These are phyloP conservation scores for Caradrina kadenii DNA, from an alignment of 2,888 invertebrate species.

Conservation along the genomic window DNA sequence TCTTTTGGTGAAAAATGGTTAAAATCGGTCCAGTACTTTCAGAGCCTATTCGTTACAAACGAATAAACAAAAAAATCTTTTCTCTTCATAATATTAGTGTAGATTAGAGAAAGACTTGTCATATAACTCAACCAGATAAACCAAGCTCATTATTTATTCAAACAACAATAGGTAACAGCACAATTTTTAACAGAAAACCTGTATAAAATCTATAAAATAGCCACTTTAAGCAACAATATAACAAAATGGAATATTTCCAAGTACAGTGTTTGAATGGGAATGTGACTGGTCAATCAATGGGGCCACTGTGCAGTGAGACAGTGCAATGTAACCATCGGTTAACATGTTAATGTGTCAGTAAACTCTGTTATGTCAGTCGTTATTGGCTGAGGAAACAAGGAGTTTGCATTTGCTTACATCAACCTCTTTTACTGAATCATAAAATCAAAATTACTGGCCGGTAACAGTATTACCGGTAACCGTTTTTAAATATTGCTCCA, in stretches of 20 bases:
- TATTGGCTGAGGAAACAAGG: constrained; percentile 45
- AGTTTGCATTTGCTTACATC: constrained; percentile 29
- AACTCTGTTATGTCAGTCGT: constrained; percentile 63
- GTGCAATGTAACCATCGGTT: constrained; percentile 59
- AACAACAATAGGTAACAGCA: not conserved
- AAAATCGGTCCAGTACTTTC: too few relatives aligned
- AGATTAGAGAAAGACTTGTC: too few relatives aligned
- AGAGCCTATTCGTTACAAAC: too few relatives aligned
- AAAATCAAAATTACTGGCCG: constrained; percentile 14
- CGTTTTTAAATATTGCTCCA: not conserved
- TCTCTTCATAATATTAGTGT: too few relatives aligned
- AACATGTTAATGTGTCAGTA: constrained; percentile 67
- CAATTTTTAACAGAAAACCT: not conserved
- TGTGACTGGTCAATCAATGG: constrained; percentile 64
- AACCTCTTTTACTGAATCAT: constrained; percentile 21
- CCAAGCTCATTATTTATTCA: too few relatives aligned
- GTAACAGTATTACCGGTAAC: not conserved
- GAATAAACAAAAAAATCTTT: too few relatives aligned
- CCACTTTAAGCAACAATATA: constrained; percentile 41
- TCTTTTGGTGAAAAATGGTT: too few relatives aligned
- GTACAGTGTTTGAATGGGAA: constrained; percentile 62
- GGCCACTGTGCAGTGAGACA: constrained; percentile 60
- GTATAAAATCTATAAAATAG: constrained; percentile 25
- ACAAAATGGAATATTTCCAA: constrained; percentile 62
- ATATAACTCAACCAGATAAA: too few relatives aligned